A percentile compares a stretch with the other conserved stretches of the same genome.
Conservation (phyloP, 2,888 invertebrate genomes). For the Metalampra italica region DNA sequence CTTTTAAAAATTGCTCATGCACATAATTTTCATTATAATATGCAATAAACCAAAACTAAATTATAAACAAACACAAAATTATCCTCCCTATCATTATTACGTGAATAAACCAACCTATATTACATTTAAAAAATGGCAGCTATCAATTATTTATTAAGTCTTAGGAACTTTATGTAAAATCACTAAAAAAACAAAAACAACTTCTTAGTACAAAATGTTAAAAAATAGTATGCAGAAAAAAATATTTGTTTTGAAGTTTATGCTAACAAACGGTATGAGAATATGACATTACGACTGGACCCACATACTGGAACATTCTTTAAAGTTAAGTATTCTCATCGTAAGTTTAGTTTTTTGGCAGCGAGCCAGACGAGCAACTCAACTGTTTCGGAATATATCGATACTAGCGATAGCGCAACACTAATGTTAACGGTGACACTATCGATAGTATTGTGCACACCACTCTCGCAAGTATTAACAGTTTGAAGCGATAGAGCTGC, state of each 20-base stretch:
- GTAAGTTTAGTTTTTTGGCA: too few species aligned
- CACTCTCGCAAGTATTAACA: too few species aligned
- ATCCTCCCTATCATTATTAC: constrained; percentile 19
- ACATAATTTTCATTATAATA: constrained; percentile 12
- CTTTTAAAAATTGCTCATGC: constrained; percentile 1
- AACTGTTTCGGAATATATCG: too few species aligned
- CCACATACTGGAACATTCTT: too few species aligned
- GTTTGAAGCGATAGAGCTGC: too few species aligned
- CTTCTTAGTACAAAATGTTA: constrained; percentile 18
- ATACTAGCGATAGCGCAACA: too few species aligned
- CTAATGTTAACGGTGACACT: too few species aligned
- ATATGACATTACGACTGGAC: too few species aligned
- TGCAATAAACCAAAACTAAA: constrained; percentile 16
- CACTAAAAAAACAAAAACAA: constrained; percentile 35
- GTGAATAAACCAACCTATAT: constrained; percentile 36
- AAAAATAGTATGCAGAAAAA: constrained; percentile 7
- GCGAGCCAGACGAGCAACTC: too few species aligned
- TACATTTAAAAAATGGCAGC: constrained; percentile 61
- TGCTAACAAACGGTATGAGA: too few species aligned
- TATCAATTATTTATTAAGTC: constrained; percentile 58
- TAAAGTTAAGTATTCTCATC: too few species aligned
- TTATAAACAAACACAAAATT: constrained; percentile 43
- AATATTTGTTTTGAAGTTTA: constrained; percentile 2
- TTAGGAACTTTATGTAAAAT: constrained; percentile 70
- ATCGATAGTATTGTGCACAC: too few species aligned